Conservation (phyloP, 2,888 invertebrate species). For the Iselma pallidipennis region DNA sequence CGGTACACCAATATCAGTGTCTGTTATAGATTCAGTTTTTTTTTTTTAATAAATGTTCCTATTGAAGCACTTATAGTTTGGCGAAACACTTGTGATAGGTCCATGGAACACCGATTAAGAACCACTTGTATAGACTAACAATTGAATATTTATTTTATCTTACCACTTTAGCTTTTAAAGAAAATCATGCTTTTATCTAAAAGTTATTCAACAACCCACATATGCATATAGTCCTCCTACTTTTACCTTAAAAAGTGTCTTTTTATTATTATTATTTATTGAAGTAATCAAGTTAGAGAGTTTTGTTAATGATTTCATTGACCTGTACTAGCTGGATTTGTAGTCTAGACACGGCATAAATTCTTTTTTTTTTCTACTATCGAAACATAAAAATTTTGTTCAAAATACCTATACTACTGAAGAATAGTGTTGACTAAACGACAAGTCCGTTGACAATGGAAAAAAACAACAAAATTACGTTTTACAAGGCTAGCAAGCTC, state of each 20-base stretch:
- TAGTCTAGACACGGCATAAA: constrained; percentile 1
- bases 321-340: not conserved
- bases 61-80: too few species aligned
- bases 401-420: not conserved
- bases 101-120: too few species aligned
- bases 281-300: not conserved
- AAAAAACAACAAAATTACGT: constrained; percentile 8
- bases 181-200: too few species aligned
- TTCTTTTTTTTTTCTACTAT: not conserved
- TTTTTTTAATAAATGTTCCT: too few species aligned
- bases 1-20: too few species aligned
- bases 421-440: not conserved
- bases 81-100: too few species aligned
- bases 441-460: not conserved
- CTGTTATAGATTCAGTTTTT: too few species aligned
- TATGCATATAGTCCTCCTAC: not conserved
- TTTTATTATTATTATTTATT: not conserved
- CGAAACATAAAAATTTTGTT: not conserved
- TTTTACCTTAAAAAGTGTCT: not conserved
- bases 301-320: not conserved
- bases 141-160: not conserved
- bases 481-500: constrained; percentile 28
- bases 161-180: too few species aligned
- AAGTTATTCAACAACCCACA: not conserved
- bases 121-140: too few species aligned